Percentiles rank a stretch among this genome's conserved stretches.
Conservation (phyloP, 2,888 invertebrate genomes). For the Sialis lutaria region DNA sequence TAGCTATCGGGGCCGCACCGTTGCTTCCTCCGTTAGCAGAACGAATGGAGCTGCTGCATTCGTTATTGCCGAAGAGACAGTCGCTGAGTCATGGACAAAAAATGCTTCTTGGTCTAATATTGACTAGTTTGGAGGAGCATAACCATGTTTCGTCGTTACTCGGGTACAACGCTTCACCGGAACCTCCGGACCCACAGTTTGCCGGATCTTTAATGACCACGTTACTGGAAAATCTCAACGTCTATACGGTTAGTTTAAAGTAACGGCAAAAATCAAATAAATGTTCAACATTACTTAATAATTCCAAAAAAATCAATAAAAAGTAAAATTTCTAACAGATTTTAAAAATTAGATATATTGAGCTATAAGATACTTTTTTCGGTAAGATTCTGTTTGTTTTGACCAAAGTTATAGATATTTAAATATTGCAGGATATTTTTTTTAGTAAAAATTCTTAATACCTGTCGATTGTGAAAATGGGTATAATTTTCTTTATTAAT, state of each 20-base stretch:
- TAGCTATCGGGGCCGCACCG: slow-evolving; percentile 37
- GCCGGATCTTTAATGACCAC: slow-evolving; percentile 34
- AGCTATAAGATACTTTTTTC: no score
- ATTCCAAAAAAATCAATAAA: no score
- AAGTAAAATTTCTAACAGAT: no score
- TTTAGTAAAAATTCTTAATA: no score
- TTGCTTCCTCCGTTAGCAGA: slow-evolving; percentile 38
- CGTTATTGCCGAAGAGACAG: slow-evolving; percentile 28
- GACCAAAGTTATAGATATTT: no score
- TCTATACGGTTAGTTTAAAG: slow-evolving; percentile 34
- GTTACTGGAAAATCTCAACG: slow-evolving; percentile 31
- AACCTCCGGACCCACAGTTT: slow-evolving; percentile 16
- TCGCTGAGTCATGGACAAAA: slow-evolving; percentile 36
- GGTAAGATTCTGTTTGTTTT: no score
- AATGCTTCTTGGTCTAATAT: slow-evolving; percentile 38
- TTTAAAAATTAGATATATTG: no score
- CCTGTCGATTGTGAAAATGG: no score
- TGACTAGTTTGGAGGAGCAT: slow-evolving; percentile 41
- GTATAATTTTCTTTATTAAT: not conserved
- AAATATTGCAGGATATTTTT: no score
- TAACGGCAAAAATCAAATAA: no score
- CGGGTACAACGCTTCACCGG: slow-evolving; percentile 22
- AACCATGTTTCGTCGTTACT: slow-evolving; percentile 35
- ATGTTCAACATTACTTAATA: no score
- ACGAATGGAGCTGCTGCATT: slow-evolving; percentile 36